phyloP scores from a whole-genome alignment of 2,888 invertebrate species.

The Drosophila mettleri region DNA sequence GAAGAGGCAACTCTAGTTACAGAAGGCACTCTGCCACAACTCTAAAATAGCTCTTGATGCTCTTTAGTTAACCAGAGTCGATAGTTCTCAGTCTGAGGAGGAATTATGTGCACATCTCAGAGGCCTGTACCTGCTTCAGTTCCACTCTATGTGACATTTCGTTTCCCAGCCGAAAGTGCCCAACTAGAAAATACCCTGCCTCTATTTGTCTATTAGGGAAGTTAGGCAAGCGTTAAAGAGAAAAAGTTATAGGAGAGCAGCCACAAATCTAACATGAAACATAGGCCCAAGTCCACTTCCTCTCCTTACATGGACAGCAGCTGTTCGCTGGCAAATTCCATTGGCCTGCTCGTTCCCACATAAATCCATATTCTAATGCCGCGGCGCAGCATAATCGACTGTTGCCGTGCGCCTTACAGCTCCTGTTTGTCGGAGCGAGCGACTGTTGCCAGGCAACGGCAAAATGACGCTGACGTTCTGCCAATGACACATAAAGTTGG shows the following conservation, averaged over 20 bases:
- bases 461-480: constrained; percentile 36
- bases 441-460: constrained; percentile 27
- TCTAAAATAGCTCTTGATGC: background rate
- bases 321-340: background rate
- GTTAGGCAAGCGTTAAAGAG: no score
- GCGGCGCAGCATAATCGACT: constrained; percentile 3
- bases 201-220: no score
- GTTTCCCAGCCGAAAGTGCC: no score
- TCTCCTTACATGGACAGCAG: background rate
- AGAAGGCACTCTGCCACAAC: background rate
- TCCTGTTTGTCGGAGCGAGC: constrained; percentile 3
- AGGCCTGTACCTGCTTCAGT: background rate
- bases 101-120: background rate
- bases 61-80: background rate
- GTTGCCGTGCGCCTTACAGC: constrained; percentile 5
- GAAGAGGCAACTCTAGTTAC: background rate
- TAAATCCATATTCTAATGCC: constrained; percentile 18
- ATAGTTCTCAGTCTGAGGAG: background rate
- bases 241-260: no score
- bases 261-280: no score
- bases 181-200: no score
- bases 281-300: no score
- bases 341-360: constrained; percentile 8
- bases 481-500: constrained; percentile 68
- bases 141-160: background rate